A percentile compares a stretch with the other conserved stretches of the same genome.
These are phyloP conservation scores for Plestiodon gilberti DNA, from an alignment of 2,113 vertebrate species.

Conservation along the genomic window DNA sequence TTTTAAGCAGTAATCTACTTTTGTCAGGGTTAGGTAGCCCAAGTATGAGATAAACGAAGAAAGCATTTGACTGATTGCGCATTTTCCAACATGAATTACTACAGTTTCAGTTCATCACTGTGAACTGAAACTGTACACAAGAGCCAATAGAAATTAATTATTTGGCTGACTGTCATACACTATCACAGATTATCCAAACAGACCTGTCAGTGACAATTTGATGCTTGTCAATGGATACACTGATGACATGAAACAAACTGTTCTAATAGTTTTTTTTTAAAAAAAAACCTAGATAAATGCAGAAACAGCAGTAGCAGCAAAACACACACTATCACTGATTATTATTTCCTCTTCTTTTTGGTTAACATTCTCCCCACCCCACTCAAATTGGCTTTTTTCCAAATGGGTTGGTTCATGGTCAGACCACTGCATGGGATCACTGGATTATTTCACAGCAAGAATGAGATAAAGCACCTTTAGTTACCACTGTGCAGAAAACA, in stretches of 20 bases:
- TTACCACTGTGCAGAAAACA: constrained; percentile 56
- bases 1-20: constrained; percentile 59
- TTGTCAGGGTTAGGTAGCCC: constrained; percentile 61
- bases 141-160: constrained; percentile 60
- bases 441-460: constrained; percentile 68
- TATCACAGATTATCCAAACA: constrained; percentile 60
- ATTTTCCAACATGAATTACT: constrained; percentile 53
- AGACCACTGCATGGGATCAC: constrained; percentile 58
- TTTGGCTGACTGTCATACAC: constrained; percentile 37
- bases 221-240: constrained; percentile 61
- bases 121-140: constrained; percentile 43
- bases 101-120: constrained; percentile 27
- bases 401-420: constrained; percentile 69
- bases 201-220: constrained; percentile 59
- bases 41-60: constrained; percentile 61
- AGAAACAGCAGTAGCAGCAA: constrained; percentile 55
- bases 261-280: constrained; percentile 10
- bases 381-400: constrained; percentile 62
- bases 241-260: constrained; percentile 64
- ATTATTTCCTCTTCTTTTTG: constrained; percentile 70
- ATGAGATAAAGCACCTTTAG: constrained; percentile 69
- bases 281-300: constrained; percentile 32
- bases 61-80: constrained; percentile 62
- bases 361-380: constrained; percentile 59
- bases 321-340: constrained; percentile 69